Base-by-base conservation (phyloP, 2,888 invertebrate species). In the Stenurella melanura region DNA sequence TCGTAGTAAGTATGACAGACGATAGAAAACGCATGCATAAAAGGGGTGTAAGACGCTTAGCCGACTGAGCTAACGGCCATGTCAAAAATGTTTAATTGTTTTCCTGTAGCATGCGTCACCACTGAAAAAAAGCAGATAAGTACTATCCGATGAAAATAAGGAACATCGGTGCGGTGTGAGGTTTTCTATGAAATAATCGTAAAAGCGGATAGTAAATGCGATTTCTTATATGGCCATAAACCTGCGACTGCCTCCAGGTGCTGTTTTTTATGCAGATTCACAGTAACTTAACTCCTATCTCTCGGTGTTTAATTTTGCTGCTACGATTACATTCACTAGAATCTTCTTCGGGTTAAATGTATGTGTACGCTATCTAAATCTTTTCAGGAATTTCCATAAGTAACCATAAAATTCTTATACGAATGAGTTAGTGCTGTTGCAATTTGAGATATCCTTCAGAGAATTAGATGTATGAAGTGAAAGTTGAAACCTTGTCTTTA, bases 391-490 rank as follows among this genome's bases (percentile, higher is more conserved):
- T 50, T 50, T 50, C n/a, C 50, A n/a, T n/a, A 50, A 50, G 15
- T 6, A 50, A n/a, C 50, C 15, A 50, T 50, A n/a, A 50, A 15
- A n/a, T 50, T 50, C n/a, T 50, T 50, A n/a, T 50, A 50, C 50
- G 2, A 50, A 50, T 50, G 50, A 50, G 50, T 50, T n/a, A 42
- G 42, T 15, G 15, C 3, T 50, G 50, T 15, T n/a, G 50, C 50
- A 50, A 50, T n/a, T 50, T 50, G n/a, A 50, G 50, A 50, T 50
- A 50, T 50, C 50, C 50, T 50, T 50, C 15, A 50, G n/a, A n/a
- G n/a, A n/a, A 50, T 50, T 50, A n/a, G 50, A 50, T 50, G 50
- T 50, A 12, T n/a, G 50, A 50, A 50, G 50, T 15, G 50, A 50
- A 50, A 50, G 50, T 15, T 42, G 1, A 42, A 42, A 42, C 42